These are phyloP conservation scores for Gavia stellata DNA, from an alignment of 2,113 vertebrate genomes.

Conservation along the genomic window DNA sequence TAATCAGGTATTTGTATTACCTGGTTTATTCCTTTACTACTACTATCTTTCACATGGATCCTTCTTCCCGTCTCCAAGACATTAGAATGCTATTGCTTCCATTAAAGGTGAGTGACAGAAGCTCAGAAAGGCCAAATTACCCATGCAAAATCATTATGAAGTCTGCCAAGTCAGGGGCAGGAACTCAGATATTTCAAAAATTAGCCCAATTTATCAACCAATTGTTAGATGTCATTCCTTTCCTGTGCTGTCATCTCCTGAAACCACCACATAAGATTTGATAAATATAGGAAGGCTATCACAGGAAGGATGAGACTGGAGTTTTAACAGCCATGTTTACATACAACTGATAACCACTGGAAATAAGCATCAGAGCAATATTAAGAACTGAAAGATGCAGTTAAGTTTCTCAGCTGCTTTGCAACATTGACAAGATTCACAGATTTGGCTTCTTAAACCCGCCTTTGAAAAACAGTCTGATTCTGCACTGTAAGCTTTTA, in stretches of 20 bases:
- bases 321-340: neutral
- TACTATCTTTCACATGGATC: neutral
- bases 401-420: neutral
- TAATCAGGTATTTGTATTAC: neutral
- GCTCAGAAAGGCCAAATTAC: neutral
- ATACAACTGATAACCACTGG: neutral
- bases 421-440: neutral
- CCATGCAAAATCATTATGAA: neutral
- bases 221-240: neutral
- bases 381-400: neutral
- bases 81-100: neutral
- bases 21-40: neutral
- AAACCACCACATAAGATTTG: neutral
- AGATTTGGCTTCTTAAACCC: neutral
- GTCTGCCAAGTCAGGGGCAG: neutral
- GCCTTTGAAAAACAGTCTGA: neutral
- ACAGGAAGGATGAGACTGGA: neutral
- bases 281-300: neutral
- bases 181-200: neutral
- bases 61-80: neutral
- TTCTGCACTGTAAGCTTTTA: neutral
- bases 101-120: neutral
- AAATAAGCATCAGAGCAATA: neutral
- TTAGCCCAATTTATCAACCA: neutral
- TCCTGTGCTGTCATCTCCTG: neutral